Percentiles rank a stretch among this genome's conserved stretches.
These are phyloP conservation scores for Vanacampus margaritifer DNA, from an alignment of 2,113 vertebrate species.

Conservation along the genomic window DNA sequence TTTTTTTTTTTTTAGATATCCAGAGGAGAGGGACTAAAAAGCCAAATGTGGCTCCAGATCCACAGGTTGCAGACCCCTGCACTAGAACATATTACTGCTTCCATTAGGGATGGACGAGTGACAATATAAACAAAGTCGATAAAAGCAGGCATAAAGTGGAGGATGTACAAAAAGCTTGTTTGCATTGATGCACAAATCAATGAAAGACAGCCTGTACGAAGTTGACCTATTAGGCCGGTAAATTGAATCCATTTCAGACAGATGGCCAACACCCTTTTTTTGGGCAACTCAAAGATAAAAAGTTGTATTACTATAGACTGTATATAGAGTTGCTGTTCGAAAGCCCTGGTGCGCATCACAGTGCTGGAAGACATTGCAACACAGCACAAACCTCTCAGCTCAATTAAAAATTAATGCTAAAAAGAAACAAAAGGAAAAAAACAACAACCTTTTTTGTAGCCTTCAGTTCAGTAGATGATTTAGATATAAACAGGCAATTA, in stretches of 20 bases:
- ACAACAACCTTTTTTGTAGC: not conserved
- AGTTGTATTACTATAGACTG: not conserved
- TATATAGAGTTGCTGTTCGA: not conserved
- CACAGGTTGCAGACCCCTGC: too few species aligned
- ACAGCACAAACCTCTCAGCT: not conserved
- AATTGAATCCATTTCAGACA: not conserved
- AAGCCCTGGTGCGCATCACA: not conserved
- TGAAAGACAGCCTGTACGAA: not conserved
- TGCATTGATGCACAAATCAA: slow-evolving; percentile 4
- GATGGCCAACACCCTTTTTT: not conserved
- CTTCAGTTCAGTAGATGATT: not conserved
- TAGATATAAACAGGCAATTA: not conserved
- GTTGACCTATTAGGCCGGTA: not conserved
- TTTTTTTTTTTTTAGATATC: too few species aligned
- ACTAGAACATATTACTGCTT: too few species aligned
- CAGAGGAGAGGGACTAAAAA: too few species aligned
- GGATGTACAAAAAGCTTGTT: not conserved
- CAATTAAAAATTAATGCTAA: not conserved
- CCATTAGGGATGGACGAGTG: not conserved
- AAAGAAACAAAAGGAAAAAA: not conserved
- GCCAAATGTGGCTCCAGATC: too few species aligned
- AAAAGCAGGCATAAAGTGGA: not conserved
- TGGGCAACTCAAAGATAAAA: not conserved
- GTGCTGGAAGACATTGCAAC: not conserved
- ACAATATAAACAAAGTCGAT: not conserved